Evolutionary conservation across 2,888 invertebrate species (phyloP).

Genomic region (Neuroscelio doddi): DNA sequence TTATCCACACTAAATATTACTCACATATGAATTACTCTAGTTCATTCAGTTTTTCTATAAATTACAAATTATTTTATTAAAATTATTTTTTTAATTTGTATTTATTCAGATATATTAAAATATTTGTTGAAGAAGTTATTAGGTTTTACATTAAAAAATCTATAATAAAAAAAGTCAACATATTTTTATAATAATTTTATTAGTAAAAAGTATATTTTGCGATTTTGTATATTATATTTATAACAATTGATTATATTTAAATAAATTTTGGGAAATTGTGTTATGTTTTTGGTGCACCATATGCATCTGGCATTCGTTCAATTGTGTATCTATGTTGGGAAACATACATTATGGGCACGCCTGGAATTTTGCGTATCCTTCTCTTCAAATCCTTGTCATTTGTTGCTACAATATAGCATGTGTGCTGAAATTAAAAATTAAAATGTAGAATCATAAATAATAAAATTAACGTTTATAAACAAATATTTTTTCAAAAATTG

Average conservation of each 20-base stretch:
- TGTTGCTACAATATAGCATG: constrained; percentile 99
- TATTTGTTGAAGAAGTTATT: too few species aligned
- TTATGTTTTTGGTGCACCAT: constrained; percentile 87
- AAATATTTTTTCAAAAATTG: too few species aligned
- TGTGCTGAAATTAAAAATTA: constrained; percentile 79
- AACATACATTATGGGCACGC: constrained; percentile 99
- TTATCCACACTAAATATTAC: too few species aligned
- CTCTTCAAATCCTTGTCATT: constrained; percentile 98
- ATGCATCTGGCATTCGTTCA: constrained; percentile 99
- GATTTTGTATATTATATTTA: constrained; percentile 38
- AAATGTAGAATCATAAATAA: background rate
- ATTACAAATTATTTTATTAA: too few species aligned
- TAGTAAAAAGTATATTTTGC: constrained; percentile 46
- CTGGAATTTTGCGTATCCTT: constrained; percentile 96
- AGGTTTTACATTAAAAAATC: too few species aligned
- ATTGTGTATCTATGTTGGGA: constrained; percentile 94
- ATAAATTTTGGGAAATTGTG: too few species aligned
- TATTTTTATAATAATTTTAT: constrained; percentile 54
- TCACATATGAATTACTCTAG: too few species aligned
- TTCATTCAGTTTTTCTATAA: too few species aligned
- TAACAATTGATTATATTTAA: background rate
- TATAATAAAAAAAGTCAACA: constrained; percentile 39
- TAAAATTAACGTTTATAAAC: background rate
- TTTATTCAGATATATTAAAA: too few species aligned
- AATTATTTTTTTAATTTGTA: too few species aligned